phyloP scores from a whole-genome alignment of 2,797 vertebrate species.

The Darevskia nairensis region DNA sequence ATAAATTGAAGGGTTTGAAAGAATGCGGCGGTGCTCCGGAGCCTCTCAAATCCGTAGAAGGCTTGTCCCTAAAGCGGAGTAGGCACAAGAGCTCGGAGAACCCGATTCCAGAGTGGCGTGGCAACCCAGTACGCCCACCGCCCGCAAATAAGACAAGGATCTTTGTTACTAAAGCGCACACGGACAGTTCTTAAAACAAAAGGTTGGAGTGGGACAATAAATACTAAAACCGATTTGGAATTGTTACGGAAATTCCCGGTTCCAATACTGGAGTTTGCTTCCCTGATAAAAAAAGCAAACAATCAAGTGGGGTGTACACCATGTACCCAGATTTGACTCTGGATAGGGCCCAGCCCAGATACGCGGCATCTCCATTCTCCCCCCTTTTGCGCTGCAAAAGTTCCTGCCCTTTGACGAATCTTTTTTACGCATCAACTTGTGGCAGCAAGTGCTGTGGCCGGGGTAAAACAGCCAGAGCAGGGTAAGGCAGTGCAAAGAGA shows the following conservation, averaged over 20 bases:
- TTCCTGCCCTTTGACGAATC: constrained; percentile 18
- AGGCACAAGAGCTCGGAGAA: too few relatives aligned
- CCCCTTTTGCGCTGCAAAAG: neutral
- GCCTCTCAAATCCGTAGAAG: neutral
- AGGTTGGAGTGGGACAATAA: neutral
- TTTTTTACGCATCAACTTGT: neutral
- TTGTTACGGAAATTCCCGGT: neutral
- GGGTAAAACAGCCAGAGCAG: neutral
- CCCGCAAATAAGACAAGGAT: neutral
- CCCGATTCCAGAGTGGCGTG: neutral
- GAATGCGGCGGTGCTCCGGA: neutral
- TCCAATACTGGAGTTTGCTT: too few relatives aligned
- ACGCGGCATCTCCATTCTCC: neutral
- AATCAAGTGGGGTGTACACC: neutral
- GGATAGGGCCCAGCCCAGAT: neutral
- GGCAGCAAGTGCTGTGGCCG: neutral
- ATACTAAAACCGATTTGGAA: neutral
- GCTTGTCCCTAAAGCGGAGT: neutral
- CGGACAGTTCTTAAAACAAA: neutral
- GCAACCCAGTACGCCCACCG: neutral
- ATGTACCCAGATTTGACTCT: neutral
- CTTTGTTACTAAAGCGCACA: neutral
- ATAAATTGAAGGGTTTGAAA: neutral
- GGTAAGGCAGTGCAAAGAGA: neutral
- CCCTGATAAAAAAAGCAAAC: neutral